Base-by-base conservation (phyloP, 2,797 vertebrate genomes). In the Cyprinodon diabolis region DNA sequence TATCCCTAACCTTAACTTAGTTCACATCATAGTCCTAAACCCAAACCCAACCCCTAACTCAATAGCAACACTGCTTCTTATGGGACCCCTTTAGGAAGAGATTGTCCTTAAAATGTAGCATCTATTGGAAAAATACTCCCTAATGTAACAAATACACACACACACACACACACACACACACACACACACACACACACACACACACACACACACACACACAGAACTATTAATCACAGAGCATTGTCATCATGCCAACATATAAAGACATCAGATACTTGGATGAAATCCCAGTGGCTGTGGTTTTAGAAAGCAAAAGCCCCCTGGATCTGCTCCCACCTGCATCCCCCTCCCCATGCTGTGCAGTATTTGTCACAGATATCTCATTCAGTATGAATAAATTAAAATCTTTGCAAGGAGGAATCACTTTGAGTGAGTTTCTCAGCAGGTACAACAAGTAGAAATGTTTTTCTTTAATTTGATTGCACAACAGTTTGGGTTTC, bases 221-320 rank as follows among this genome's bases (percentile, higher is more conserved):
- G 14, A 51, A 40, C 19, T 12, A 63, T 63, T 63, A 63, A 6
- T 45, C 60, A 45, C 60, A 63, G 60, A 63, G 19, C 37, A 21
- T 40, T n/a, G 37, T 21, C 21, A 45, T 63, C 40, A 63, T 45
- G 37, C 60, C 21, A 45, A 68, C 25, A 68, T 66, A 81, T 76
- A 45, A 78, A 89, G 84, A 86, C 69, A 69, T 84, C 75, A 73
- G 67, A 69, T 76, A 9, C 35, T 77, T 86, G 82, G 79, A 87
- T 40, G 58, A 1, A 1, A n/a, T 78, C 80, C 83, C 72, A 62
- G 67, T 51, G 3, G 40, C 65, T 14, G 1, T 0, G 25, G 54
- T 25, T 43, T 25, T 48, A 35, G 37, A 81, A 15, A 66, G 65
- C 62, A 56, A 69, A 79, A 72, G 52, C 68, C 63, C 57, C 71